Conservation (phyloP, 2,888 invertebrate species). For the Lithosia quadra region DNA sequence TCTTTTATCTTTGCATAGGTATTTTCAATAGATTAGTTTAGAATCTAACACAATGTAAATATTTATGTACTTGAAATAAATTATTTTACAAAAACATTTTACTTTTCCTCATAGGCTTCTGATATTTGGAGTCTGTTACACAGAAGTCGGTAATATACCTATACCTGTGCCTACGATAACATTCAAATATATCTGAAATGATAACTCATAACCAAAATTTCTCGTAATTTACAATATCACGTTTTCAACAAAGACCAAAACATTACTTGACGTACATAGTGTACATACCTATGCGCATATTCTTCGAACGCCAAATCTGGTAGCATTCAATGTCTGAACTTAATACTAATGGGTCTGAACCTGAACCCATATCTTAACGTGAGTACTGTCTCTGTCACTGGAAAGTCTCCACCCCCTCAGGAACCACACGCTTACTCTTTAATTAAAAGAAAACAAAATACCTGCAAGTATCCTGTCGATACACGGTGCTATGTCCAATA, state of each 20-base stretch:
- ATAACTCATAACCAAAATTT: not conserved
- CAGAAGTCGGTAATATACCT: not conserved
- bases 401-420: not conserved
- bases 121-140: not conserved
- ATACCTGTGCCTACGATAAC: conserved; percentile 2
- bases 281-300: too few species aligned
- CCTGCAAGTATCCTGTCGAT: conserved; percentile 87
- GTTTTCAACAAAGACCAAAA: too few species aligned
- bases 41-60: not conserved
- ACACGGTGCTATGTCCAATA: conserved; percentile 85
- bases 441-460: conserved; percentile 48
- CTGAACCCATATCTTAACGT: too few species aligned
- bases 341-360: too few species aligned
- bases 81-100: conserved; percentile 10
- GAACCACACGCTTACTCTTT: not conserved
- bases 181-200: not conserved
- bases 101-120: not conserved
- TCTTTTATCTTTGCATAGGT: not conserved
- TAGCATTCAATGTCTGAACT: too few species aligned
- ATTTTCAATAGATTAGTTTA: conserved; percentile 1
- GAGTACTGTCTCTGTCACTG: too few species aligned
- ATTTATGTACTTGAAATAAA: conserved; percentile 25
- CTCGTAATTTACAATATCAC: not conserved
- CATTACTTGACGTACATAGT: too few species aligned
- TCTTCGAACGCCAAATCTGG: too few species aligned